These are phyloP conservation scores for Sminthopsis crassicaudata DNA, from an alignment of 2,113 vertebrate species.

Conservation along the genomic window DNA sequence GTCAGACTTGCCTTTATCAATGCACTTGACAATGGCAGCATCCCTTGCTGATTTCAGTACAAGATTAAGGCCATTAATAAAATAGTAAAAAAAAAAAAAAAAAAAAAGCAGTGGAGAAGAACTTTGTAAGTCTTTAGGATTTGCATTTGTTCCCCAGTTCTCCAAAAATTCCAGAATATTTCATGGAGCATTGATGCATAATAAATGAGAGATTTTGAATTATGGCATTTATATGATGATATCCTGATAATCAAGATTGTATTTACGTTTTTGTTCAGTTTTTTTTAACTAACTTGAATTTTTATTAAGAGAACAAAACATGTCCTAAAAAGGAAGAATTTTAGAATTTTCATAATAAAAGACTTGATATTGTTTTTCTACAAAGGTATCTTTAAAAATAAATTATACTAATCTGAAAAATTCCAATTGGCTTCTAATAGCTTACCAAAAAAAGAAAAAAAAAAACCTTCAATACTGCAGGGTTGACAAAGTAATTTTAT, in stretches of 20 bases:
- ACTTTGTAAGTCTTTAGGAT: not conserved
- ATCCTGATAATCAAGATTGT: conserved; percentile 22
- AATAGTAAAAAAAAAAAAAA: no score
- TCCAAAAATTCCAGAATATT: conserved; percentile 12
- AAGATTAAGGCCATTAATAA: conserved; percentile 44
- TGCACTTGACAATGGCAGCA: not conserved
- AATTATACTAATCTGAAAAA: conserved; percentile 20
- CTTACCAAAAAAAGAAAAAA: conserved; percentile 9
- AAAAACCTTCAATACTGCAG: not conserved
- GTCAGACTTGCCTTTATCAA: conserved; percentile 6
- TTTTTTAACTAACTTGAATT: conserved; percentile 34
- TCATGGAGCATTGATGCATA: not conserved
- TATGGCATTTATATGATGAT: conserved; percentile 26
- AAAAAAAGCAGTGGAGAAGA: not conserved
- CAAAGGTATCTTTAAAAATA: conserved; percentile 20
- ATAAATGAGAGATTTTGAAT: conserved; percentile 26
- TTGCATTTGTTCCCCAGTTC: conserved; percentile 16
- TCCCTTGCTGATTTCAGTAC: not conserved
- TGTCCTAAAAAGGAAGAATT: not conserved
- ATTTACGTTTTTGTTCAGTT: conserved; percentile 14
- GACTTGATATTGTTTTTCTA: conserved; percentile 54
- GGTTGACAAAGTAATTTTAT: conserved; percentile 55
- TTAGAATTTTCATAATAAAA: conserved; percentile 42
- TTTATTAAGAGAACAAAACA: not conserved
- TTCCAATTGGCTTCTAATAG: not conserved